Conservation (phyloP, 1,140 invertebrate species). For the Drosophila grimshawi region DNA sequence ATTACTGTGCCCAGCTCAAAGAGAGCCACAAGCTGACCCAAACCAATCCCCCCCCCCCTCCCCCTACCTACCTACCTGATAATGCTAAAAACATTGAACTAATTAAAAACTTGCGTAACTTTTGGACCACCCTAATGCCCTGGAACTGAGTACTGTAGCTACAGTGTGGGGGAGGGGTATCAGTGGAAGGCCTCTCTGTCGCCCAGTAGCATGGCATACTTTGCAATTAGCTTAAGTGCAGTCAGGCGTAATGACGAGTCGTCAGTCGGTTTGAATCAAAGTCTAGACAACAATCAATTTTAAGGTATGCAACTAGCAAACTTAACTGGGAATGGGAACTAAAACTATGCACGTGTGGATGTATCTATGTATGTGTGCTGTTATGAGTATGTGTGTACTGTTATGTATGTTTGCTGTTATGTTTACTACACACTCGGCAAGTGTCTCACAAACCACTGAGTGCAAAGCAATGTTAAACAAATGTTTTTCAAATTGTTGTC, state of each 20-base stretch:
- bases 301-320: constrained; percentile 17
- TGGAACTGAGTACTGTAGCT: neutral
- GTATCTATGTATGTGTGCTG: neutral
- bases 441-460: constrained; percentile 26
- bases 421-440: too few species aligned
- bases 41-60: too few species aligned
- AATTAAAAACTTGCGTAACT: constrained; percentile 68
- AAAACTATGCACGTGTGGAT: neutral
- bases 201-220: constrained; percentile 27
- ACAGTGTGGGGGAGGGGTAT: neutral
- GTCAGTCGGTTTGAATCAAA: constrained; percentile 19
- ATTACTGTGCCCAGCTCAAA: neutral
- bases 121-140: constrained; percentile 6
- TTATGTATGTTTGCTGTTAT: neutral
- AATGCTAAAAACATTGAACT: constrained; percentile 55
- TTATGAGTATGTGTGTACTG: neutral
- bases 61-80: too few species aligned
- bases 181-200: constrained; percentile 10
- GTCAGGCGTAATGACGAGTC: constrained; percentile 13
- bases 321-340: neutral
- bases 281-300: constrained; percentile 33
- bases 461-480: constrained; percentile 58
- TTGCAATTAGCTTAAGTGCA: constrained; percentile 65
- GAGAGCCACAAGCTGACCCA: neutral
- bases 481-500: constrained; percentile 31